phyloP scores from a whole-genome alignment of 1,140 invertebrate species.

The Venustaconcha ellipsiformis region DNA sequence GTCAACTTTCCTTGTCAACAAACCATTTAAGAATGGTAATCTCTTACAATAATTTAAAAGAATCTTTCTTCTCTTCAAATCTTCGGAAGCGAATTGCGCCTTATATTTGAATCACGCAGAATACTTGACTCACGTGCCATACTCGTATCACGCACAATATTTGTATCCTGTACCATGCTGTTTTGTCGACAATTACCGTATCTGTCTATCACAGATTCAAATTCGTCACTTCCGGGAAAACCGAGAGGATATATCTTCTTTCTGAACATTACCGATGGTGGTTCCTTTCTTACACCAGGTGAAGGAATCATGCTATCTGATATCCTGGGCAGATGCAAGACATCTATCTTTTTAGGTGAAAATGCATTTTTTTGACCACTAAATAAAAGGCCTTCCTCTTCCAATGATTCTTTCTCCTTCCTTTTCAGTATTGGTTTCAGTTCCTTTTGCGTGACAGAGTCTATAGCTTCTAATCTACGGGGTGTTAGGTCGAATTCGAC shows the following conservation, averaged over 20 bases:
- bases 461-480: slow-evolving; percentile 3
- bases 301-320: slow-evolving; percentile 21
- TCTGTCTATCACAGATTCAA: slow-evolving; percentile 24
- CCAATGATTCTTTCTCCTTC: background rate
- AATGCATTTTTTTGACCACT: background rate
- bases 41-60: too few relatives aligned
- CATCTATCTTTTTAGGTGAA: slow-evolving; percentile 6
- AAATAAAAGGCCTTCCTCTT: background rate
- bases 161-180: slow-evolving; percentile 16
- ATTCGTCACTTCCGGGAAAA: slow-evolving; percentile 19
- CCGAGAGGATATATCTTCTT: slow-evolving; percentile 20
- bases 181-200: slow-evolving; percentile 30
- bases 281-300: background rate
- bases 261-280: slow-evolving; percentile 4
- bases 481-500: slow-evolving; percentile 6
- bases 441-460: slow-evolving; percentile 8
- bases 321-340: slow-evolving; percentile 17
- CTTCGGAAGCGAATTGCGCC: too few relatives aligned
- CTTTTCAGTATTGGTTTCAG: slow-evolving; percentile 29
- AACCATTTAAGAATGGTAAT: too few relatives aligned
- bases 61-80: too few relatives aligned
- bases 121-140: background rate
- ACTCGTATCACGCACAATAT: background rate
- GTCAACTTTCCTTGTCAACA: too few relatives aligned
- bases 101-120: too few relatives aligned